Percentiles rank a stretch among this genome's conserved stretches.
Evolutionary conservation across 2,113 vertebrate genomes (phyloP).

Genomic region (Dissostichus mawsoni): DNA sequence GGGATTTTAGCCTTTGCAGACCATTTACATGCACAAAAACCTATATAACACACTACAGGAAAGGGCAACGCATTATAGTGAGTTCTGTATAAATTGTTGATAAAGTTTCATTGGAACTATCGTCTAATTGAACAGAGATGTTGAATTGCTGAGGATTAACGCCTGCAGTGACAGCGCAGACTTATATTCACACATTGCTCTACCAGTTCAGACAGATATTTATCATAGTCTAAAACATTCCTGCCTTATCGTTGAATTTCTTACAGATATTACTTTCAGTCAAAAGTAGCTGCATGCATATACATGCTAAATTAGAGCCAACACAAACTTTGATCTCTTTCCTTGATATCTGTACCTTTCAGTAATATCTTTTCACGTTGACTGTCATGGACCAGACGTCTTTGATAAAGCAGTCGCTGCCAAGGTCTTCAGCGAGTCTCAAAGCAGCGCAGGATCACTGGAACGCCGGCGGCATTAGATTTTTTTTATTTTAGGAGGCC

Average conservation of each 20-base stretch:
- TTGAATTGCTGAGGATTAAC: not conserved
- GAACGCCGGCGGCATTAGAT: not conserved
- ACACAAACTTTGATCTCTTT: constrained; percentile 4
- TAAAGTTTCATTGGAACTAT: not conserved
- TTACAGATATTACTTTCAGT: not conserved
- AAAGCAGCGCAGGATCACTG: not conserved
- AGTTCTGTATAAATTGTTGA: not conserved
- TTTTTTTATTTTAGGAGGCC: not conserved
- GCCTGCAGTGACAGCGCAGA: constrained; percentile 4
- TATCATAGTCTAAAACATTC: constrained; percentile 7
- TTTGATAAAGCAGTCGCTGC: constrained; percentile 1
- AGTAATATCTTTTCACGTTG: constrained; percentile 2
- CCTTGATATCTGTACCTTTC: constrained; percentile 12
- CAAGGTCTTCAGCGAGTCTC: not conserved
- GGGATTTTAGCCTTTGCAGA: too few species aligned
- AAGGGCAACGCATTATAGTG: too few species aligned
- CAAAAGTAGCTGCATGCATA: not conserved
- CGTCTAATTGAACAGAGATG: not conserved
- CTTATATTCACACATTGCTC: constrained; percentile 5
- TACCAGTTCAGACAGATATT: constrained; percentile 1
- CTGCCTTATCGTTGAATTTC: not conserved
- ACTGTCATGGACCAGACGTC: not conserved
- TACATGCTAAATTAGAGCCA: not conserved
- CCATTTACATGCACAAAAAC: too few species aligned
- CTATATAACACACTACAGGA: too few species aligned